Percentiles rank a stretch among this genome's conserved stretches.
Evolutionary conservation across 2,113 vertebrate species (phyloP).

Genomic region (Python bivittatus): DNA sequence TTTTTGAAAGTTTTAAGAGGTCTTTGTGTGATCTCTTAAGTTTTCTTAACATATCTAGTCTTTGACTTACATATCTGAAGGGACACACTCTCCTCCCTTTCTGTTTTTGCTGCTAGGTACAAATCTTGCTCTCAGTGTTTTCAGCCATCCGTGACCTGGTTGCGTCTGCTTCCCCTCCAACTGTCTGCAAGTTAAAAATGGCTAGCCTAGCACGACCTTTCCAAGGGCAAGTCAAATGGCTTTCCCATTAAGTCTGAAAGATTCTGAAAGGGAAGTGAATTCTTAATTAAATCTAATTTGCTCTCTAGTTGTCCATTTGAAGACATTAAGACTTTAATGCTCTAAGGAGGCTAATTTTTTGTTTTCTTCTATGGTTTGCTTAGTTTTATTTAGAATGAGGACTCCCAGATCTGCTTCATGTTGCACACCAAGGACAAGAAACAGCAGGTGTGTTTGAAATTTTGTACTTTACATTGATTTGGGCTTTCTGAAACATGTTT

Average conservation of each 20-base stretch:
- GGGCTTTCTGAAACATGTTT: neutral
- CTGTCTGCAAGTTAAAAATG: neutral
- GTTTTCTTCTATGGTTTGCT: slow-evolving; percentile 36
- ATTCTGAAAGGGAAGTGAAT: neutral
- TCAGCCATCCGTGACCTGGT: neutral
- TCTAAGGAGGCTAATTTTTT: neutral
- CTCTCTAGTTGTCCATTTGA: neutral
- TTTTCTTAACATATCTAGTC: neutral
- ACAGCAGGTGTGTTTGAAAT: slow-evolving; percentile 44
- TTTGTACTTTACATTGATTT: neutral
- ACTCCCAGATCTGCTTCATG: slow-evolving; percentile 38
- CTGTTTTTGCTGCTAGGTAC: too few species aligned
- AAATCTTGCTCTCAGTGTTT: too few species aligned
- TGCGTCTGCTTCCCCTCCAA: too few species aligned
- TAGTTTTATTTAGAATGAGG: slow-evolving; percentile 60
- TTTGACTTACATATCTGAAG: neutral
- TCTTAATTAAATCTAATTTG: neutral
- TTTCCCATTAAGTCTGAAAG: neutral
- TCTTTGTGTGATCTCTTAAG: too few species aligned
- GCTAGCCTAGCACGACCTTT: neutral
- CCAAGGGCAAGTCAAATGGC: neutral
- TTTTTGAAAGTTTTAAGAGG: too few species aligned
- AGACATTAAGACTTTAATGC: neutral
- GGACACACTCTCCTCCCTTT: neutral
- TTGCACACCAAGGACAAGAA: neutral